These are phyloP conservation scores for Pseudoips prasinana DNA, from an alignment of 2,888 invertebrate genomes.

Conservation along the genomic window DNA sequence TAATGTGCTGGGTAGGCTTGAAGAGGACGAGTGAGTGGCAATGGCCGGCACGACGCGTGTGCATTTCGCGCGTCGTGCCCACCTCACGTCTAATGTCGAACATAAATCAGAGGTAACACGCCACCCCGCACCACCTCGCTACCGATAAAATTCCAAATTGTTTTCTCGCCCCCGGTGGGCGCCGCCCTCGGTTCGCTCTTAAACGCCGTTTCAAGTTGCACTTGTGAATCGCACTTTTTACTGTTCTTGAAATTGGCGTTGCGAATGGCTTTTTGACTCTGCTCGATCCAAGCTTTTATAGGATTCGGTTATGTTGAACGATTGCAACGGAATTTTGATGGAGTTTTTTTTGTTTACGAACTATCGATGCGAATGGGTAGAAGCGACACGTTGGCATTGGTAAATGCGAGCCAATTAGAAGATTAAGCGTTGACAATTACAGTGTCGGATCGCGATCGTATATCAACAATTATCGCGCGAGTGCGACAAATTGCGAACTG, in stretches of 20 bases:
- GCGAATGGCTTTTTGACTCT: constrained; percentile 72
- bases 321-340: constrained; percentile 35
- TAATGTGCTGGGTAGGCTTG: constrained; percentile 3
- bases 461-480: constrained; percentile 81
- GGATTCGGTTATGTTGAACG: constrained; percentile 41
- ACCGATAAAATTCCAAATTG: constrained; percentile 80
- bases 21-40: constrained; percentile 51
- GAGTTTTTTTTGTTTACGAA: constrained; percentile 53
- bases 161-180: constrained; percentile 80
- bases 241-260: constrained; percentile 77
- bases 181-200: constrained; percentile 79
- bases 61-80: constrained; percentile 65
- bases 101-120: constrained; percentile 77
- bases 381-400: constrained; percentile 74
- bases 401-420: constrained; percentile 81
- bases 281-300: constrained; percentile 54
- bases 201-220: constrained; percentile 81
- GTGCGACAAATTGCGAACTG: constrained; percentile 75
- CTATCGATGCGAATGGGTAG: constrained; percentile 54
- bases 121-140: constrained; percentile 49
- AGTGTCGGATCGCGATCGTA: constrained; percentile 77
- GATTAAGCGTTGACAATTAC: constrained; percentile 83
- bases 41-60: constrained; percentile 53
- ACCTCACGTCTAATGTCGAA: constrained; percentile 66
- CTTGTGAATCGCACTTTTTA: constrained; percentile 81